Evolutionary conservation across 2,888 invertebrate species (phyloP).

Genomic region (Drosophila gaucha): DNA sequence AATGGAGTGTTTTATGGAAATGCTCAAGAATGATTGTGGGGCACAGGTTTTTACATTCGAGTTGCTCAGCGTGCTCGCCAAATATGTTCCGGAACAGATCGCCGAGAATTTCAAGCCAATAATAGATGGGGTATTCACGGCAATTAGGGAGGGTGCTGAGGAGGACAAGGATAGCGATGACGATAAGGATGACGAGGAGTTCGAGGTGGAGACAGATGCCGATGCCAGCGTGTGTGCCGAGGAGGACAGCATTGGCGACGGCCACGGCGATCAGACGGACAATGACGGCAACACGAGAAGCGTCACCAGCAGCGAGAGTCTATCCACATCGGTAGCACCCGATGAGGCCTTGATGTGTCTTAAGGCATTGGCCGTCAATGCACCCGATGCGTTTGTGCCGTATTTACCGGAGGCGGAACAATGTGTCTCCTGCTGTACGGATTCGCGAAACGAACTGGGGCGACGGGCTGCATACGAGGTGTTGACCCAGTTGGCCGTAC

Average conservation of each 20-base stretch:
- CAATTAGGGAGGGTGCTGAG: neutral
- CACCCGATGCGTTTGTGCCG: neutral
- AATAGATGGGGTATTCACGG: neutral
- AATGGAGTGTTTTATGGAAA: neutral
- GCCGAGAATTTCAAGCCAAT: neutral
- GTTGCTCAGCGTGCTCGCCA: neutral
- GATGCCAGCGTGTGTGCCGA: neutral
- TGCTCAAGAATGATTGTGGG: neutral
- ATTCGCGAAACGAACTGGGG: neutral
- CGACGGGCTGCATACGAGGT: slow-evolving; percentile 3
- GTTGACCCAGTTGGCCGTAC: neutral
- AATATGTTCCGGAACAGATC: neutral
- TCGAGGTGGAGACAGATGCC: neutral
- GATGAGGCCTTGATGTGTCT: slow-evolving; percentile 8
- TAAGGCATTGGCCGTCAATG: neutral
- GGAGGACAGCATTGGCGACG: slow-evolving; percentile 10
- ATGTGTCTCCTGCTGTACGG: neutral
- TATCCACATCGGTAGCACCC: neutral
- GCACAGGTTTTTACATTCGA: neutral
- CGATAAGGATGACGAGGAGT: neutral
- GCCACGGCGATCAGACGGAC: slow-evolving; percentile 6
- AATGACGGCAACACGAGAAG: neutral
- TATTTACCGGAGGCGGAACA: neutral
- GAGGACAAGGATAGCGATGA: neutral
- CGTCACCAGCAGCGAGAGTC: neutral